Base-by-base conservation (phyloP, 2,113 vertebrate genomes). In the Euleptes europaea region DNA sequence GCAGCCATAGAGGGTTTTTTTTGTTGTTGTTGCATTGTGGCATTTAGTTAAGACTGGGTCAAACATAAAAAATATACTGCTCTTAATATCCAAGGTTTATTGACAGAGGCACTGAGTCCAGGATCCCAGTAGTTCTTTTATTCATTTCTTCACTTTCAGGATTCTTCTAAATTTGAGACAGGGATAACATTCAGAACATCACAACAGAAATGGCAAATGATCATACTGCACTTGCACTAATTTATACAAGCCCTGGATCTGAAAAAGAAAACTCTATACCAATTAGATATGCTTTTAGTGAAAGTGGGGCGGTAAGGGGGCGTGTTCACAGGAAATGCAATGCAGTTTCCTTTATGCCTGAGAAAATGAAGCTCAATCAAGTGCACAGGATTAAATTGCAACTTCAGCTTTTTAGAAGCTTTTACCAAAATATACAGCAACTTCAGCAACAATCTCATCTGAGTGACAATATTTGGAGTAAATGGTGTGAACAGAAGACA, bases 401-500 rank as follows among this genome's bases (percentile, higher is more conserved):
- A 90, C 84, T 92, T 82, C 66, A 84, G 75, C 82, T 92, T 86
- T 49, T 85, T 90, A 90, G 44, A 88, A 70, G 67, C 74, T 92
- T 92, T 87, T 90, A 90, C 84, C 81, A 91, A 93, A 93, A 94
- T 66, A 88, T 85, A 89, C 80, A 87, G 87, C 88, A 85, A 91
- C 89, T 93, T 92, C 88, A 93, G 83, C 78, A 93, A 90, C 78
- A 66, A 88, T 90, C 78, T 86, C 84, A 90, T 91, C 88, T 80
- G 82, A 90, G 84, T 75, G 76, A 90, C 78, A 89, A 79, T 90
- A 92, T 93, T 73, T 91, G 86, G 86, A 92, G 85, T 90, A 93
- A 95, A 93, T 92, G 88, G 89, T 81, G 89, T 92, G 91, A 94
- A 93, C 2, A 93, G 87, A 92, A 93, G 49, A 72, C 80, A 72